phyloP scores from a whole-genome alignment of 2,888 invertebrate genomes.

The Diplolepis rosae region DNA sequence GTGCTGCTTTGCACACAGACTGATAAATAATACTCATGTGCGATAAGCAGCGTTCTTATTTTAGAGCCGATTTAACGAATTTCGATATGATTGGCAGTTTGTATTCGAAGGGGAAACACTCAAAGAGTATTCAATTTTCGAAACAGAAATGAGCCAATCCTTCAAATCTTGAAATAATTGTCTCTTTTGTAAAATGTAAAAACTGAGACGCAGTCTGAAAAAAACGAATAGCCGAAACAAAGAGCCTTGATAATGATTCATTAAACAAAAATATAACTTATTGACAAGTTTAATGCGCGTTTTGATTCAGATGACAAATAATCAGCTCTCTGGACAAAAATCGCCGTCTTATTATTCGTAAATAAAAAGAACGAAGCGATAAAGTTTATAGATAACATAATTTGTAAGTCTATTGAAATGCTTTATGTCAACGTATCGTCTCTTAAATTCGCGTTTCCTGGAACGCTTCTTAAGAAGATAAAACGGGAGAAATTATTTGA shows the following conservation, averaged over 20 bases:
- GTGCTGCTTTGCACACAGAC: conserved; percentile 30
- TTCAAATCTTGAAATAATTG: neutral
- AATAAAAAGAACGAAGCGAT: neutral
- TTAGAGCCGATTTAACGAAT: conserved; percentile 5
- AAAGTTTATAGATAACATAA: conserved; percentile 16
- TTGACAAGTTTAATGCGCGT: conserved; percentile 5
- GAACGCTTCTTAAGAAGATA: neutral
- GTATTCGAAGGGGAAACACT: neutral
- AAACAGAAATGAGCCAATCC: neutral
- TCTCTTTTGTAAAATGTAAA: conserved; percentile 15
- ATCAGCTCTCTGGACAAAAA: conserved; percentile 9
- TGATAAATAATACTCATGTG: conserved; percentile 28
- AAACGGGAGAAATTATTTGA: conserved; percentile 25
- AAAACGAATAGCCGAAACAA: neutral
- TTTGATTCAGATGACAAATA: neutral
- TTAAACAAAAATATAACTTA: conserved; percentile 7
- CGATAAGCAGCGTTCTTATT: conserved; percentile 13
- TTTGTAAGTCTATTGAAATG: conserved; percentile 22
- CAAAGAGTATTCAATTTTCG: neutral
- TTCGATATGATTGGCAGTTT: neutral
- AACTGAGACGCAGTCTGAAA: neutral
- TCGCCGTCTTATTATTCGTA: conserved; percentile 21
- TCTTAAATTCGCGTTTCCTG: neutral
- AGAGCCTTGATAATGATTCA: neutral
- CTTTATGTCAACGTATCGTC: conserved; percentile 8